Conservation (phyloP, 2,797 vertebrate genomes). For the Podarcis siculus region DNA sequence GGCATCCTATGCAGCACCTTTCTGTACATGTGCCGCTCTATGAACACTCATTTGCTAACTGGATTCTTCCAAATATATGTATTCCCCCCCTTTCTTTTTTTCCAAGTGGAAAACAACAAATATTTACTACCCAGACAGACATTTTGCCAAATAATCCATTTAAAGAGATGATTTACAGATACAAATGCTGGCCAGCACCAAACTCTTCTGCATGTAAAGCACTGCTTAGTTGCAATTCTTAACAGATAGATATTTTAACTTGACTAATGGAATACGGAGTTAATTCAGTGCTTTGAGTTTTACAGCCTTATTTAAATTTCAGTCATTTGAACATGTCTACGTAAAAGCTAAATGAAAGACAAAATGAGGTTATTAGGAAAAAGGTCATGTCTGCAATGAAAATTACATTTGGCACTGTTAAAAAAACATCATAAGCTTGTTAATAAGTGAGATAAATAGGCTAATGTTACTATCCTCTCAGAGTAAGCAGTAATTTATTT, state of each 20-base stretch:
- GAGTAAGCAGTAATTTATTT: not conserved
- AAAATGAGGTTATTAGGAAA: conserved; percentile 18
- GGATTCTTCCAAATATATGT: not conserved
- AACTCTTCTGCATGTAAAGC: not conserved
- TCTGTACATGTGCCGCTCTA: not conserved
- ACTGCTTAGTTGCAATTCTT: not conserved
- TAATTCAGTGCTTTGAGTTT: conserved; percentile 24
- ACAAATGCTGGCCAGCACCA: not conserved
- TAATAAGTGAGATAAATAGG: conserved; percentile 13
- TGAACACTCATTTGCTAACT: not conserved
- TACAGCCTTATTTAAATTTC: conserved; percentile 13
- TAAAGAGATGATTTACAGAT: not conserved
- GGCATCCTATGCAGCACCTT: not conserved
- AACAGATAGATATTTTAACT: conserved; percentile 1
- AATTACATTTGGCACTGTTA: conserved; percentile 36
- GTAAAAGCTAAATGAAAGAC: conserved; percentile 2
- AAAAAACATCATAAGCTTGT: conserved; percentile 16
- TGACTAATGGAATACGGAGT: conserved; percentile 23
- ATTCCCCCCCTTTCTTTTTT: not conserved
- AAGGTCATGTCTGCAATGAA: conserved; percentile 10
- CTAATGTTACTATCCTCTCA: not conserved
- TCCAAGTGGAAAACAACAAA: not conserved
- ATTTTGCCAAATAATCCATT: not conserved
- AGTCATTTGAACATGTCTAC: not conserved
- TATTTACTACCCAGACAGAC: not conserved